Percentiles rank a stretch among this genome's conserved stretches.
phyloP scores from a whole-genome alignment of 2,797 vertebrate species.

The Fistularia commersonii region DNA sequence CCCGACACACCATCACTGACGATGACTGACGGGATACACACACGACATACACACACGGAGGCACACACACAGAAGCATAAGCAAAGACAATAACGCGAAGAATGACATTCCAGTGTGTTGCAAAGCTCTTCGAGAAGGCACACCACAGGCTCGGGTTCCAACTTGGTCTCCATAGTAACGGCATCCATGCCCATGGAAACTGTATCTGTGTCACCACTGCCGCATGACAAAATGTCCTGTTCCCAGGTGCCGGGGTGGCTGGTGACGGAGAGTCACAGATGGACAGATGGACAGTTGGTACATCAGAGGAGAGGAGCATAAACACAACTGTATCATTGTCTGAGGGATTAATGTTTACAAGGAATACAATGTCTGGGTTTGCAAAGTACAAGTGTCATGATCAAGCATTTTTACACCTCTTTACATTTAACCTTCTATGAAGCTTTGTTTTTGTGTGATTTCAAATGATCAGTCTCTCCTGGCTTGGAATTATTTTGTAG shows the following conservation, averaged over 20 bases:
- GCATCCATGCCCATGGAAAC: slow-evolving; percentile 51
- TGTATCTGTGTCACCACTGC: slow-evolving; percentile 25
- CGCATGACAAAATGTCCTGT: slow-evolving; percentile 43
- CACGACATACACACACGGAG: slow-evolving; percentile 7
- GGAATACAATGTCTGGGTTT: no score
- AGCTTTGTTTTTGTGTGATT: no score
- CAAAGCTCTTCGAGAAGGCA: slow-evolving; percentile 4
- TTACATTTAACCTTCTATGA: no score
- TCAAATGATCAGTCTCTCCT: no score
- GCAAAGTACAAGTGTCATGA: no score
- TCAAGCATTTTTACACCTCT: no score
- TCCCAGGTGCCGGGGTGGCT: neutral
- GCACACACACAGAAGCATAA: neutral
- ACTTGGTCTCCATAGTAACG: slow-evolving; percentile 39
- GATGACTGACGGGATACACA: neutral
- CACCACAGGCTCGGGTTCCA: neutral
- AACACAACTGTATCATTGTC: no score
- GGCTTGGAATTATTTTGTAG: no score
- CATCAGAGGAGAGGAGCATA: no score
- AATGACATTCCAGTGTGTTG: slow-evolving; percentile 5
- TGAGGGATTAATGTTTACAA: no score
- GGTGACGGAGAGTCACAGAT: no score
- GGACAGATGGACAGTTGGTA: no score
- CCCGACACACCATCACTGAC: slow-evolving; percentile 1
- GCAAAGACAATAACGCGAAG: neutral